A percentile compares a stretch with the other conserved stretches of the same genome.
These are phyloP conservation scores for Phaenicophaeus curvirostris DNA, from an alignment of 2,797 vertebrate genomes.

Conservation along the genomic window DNA sequence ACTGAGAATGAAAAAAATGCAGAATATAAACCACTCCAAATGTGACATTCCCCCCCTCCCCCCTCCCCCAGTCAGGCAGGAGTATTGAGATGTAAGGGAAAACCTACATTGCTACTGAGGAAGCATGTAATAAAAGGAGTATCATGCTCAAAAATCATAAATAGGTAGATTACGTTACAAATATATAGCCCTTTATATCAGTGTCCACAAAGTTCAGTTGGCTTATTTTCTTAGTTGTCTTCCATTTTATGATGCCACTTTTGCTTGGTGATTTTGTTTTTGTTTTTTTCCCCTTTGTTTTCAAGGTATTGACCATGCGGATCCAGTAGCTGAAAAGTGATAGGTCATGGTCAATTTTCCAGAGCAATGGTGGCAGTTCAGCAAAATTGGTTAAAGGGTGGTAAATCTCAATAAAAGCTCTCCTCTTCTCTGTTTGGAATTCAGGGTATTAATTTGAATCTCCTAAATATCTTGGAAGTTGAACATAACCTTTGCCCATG, in stretches of 20 bases:
- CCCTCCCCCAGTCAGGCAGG: not conserved
- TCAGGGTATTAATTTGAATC: slow-evolving; percentile 48
- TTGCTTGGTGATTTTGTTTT: not conserved
- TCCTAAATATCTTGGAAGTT: slow-evolving; percentile 1
- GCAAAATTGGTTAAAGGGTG: slow-evolving; percentile 28
- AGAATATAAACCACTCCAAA: slow-evolving; percentile 37
- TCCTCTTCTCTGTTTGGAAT: slow-evolving; percentile 37
- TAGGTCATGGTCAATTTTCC: slow-evolving; percentile 32
- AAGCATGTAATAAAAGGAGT: slow-evolving; percentile 2
- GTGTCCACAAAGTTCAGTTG: not conserved
- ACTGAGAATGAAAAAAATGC: slow-evolving; percentile 60
- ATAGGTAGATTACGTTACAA: not conserved
- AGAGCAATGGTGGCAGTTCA: slow-evolving; percentile 23
- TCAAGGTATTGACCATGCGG: slow-evolving; percentile 37
- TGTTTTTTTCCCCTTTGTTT: not conserved
- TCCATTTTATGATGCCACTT: slow-evolving; percentile 14
- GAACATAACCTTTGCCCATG: not conserved
- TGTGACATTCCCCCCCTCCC: not conserved
- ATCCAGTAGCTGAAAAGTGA: slow-evolving; percentile 17
- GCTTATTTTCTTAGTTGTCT: slow-evolving; percentile 24
- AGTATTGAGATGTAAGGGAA: slow-evolving; percentile 11
- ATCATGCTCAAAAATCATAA: not conserved
- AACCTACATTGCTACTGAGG: not conserved
- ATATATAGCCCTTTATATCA: not conserved
- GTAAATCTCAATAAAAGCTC: slow-evolving; percentile 43